Base-by-base conservation (phyloP, 2,113 vertebrate species). In the Cheilinus undulatus region DNA sequence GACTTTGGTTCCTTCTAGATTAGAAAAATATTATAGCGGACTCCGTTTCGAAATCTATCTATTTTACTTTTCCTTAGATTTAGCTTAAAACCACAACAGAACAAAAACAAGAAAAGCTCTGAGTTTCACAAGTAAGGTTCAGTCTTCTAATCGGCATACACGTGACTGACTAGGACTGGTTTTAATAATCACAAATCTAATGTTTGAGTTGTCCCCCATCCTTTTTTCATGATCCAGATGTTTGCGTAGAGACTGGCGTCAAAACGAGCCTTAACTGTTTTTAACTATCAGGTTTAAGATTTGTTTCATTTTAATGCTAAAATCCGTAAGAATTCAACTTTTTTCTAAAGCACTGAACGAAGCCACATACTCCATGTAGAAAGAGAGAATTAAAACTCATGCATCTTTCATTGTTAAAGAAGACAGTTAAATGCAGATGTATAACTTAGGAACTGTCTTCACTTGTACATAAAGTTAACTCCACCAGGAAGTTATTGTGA, bases 401-500 rank as follows among this genome's bases (percentile, higher is more conserved):
- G n/a, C n/a, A n/a, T n/a, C n/a, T n/a, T n/a, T n/a, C n/a, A n/a
- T n/a, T n/a, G n/a, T n/a, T n/a, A n/a, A n/a, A n/a, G n/a, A n/a
- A n/a, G n/a, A n/a, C n/a, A n/a, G n/a, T n/a, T n/a, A n/a, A n/a
- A n/a, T n/a, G n/a, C n/a, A n/a, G n/a, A n/a, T n/a, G n/a, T n/a
- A n/a, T 3, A 1, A 2, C 12, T 22, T 34, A 34, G 8, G 8
- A 34, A 34, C 30, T 9, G 6, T 32, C 6, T 34, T 34, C 32
- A 34, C 32, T 10, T 34, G 13, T 13, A 3, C 14, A 12, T 10
- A 27, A 42, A 38, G 3, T n/a, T 4, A 28, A 42, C 14, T 15
- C 4, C 0, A 36, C 9, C 5, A 3, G 17, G 10, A 19, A 23
- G 1, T 0, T 36, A 1, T 5, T 7, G 32, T 34, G 40, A 6